phyloP scores from a whole-genome alignment of 2,888 invertebrate genomes.

The Andrena marginata region DNA sequence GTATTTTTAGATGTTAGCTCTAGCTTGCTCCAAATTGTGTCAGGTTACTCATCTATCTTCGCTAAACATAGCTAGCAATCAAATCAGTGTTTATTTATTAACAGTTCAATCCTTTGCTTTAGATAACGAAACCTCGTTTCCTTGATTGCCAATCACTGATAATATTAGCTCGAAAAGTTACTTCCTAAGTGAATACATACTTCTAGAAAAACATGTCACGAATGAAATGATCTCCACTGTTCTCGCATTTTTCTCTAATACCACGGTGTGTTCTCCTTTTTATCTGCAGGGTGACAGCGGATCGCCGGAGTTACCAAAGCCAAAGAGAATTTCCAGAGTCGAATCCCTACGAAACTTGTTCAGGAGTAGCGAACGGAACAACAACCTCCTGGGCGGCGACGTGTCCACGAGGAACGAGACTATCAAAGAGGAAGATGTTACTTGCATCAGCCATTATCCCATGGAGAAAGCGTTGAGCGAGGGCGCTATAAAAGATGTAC shows the following conservation, averaged over 20 bases:
- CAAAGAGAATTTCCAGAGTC: constrained; percentile 86
- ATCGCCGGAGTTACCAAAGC: constrained; percentile 69
- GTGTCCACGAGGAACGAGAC: constrained; percentile 69
- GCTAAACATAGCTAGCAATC: not conserved
- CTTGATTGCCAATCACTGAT: not conserved
- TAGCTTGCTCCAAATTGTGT: not conserved
- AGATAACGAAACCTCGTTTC: not conserved
- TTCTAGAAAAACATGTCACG: too few relatives aligned
- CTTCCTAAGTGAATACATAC: too few relatives aligned
- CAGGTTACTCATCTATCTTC: not conserved
- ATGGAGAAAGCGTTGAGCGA: constrained; percentile 82
- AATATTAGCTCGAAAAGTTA: not conserved
- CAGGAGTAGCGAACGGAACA: constrained; percentile 79
- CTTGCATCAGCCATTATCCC: constrained; percentile 69
- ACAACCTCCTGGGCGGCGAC: constrained; percentile 66
- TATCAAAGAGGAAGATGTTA: constrained; percentile 76
- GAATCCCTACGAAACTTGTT: constrained; percentile 87
- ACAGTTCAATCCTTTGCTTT: not conserved
- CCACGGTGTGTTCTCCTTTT: not conserved
- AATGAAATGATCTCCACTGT: not conserved
- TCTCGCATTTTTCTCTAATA: not conserved
- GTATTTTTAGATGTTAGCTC: not conserved
- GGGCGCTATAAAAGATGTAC: constrained; percentile 74
- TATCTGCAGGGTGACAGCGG: constrained; percentile 33
- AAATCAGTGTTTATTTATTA: not conserved